A percentile compares a stretch with the other conserved stretches of the same genome.
Conservation (phyloP, 2,888 invertebrate species). For the Ichneumoninae sp. region DNA sequence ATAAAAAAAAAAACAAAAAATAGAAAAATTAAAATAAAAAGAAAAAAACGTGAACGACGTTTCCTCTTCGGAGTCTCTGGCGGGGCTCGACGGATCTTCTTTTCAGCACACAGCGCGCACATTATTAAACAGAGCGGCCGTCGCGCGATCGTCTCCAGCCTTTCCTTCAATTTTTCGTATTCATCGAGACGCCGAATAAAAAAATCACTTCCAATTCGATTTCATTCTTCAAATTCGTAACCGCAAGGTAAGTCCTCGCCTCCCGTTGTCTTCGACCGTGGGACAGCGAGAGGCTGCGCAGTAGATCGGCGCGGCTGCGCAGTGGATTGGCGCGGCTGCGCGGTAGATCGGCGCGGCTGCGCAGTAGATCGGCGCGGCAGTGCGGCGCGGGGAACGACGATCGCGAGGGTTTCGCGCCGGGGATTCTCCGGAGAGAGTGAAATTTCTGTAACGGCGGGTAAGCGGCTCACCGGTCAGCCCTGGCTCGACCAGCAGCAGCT, state of each 20-base stretch:
- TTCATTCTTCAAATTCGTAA: neutral
- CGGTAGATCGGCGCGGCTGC: too few relatives aligned
- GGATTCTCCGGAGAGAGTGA: neutral
- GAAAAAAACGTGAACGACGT: neutral
- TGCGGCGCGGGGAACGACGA: neutral
- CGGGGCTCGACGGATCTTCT: neutral
- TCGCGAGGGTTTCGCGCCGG: conserved; percentile 8
- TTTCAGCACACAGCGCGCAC: conserved; percentile 28
- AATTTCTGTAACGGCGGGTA: conserved; percentile 22
- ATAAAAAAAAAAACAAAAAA: neutral
- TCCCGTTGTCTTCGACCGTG: neutral
- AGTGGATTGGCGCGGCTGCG: too few relatives aligned
- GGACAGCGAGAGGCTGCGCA: neutral
- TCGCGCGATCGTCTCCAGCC: conserved; percentile 14
- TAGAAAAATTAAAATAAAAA: neutral
- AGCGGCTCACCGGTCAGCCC: conserved; percentile 63
- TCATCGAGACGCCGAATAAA: conserved; percentile 6
- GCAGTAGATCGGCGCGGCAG: neutral
- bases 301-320: too few relatives aligned
- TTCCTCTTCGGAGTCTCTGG: neutral
- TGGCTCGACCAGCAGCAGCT: conserved; percentile 69
- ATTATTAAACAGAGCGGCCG: conserved; percentile 41
- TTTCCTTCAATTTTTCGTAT: conserved; percentile 15
- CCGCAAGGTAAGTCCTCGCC: neutral
- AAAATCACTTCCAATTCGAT: neutral